Evolutionary conservation across 2,797 vertebrate species (phyloP).

Genomic region (Phylloscopus collybita): DNA sequence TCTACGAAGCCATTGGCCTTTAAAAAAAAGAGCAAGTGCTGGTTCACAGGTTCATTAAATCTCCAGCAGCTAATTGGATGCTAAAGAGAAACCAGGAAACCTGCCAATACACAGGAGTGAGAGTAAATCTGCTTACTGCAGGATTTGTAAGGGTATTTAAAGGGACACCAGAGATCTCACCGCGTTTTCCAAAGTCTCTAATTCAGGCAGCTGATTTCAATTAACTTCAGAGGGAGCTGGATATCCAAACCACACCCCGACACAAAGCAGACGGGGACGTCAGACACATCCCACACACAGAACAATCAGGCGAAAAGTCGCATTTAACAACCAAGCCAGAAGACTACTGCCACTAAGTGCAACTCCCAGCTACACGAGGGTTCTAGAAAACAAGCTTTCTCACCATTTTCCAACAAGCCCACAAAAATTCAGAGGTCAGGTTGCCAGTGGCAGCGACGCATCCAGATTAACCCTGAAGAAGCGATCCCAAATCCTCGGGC

Average conservation of each 20-base stretch:
- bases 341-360: rapidly evolving
- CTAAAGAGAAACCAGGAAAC: slow-evolving; percentile 1
- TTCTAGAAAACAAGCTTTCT: background rate
- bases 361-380: background rate
- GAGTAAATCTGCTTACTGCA: background rate
- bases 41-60: background rate
- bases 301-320: rapidly evolving
- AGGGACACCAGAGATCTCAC: background rate
- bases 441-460: rapidly evolving
- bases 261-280: background rate
- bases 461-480: background rate
- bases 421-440: background rate
- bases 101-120: background rate
- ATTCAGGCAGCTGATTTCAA: background rate
- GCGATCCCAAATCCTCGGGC: background rate
- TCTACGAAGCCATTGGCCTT: background rate
- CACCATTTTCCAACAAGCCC: background rate
- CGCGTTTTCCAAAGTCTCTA: background rate
- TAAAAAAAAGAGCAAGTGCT: background rate
- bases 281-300: rapidly evolving
- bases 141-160: background rate
- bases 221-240: background rate
- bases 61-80: background rate
- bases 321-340: background rate
- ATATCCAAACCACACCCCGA: background rate